Percentiles rank a stretch among this genome's conserved stretches.
Conservation (phyloP, 2,888 invertebrate genomes). For the Ichneumoninae sp. region DNA sequence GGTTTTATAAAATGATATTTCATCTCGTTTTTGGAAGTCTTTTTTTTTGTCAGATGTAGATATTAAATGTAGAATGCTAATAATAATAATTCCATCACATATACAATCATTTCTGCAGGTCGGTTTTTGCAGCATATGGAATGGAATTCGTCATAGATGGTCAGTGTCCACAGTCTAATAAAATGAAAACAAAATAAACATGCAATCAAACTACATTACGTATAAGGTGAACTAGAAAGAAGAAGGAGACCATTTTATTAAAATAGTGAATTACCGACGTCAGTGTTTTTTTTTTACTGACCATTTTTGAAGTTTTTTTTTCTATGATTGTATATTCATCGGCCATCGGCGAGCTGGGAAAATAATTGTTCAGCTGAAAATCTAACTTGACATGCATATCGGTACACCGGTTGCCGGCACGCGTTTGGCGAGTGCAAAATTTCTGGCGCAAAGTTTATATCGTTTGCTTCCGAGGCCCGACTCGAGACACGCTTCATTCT, state of each 20-base stretch:
- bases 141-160: too few relatives aligned
- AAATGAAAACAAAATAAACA: neutral
- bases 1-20: neutral
- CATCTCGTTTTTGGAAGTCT: too few relatives aligned
- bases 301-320: neutral
- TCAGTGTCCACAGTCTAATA: too few relatives aligned
- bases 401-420: neutral
- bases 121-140: too few relatives aligned
- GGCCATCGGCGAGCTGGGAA: neutral
- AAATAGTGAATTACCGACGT: too few relatives aligned
- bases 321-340: neutral
- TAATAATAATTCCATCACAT: too few relatives aligned
- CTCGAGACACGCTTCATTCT: slow-evolving; percentile 51
- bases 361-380: neutral
- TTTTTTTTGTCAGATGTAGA: too few relatives aligned
- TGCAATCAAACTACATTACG: neutral
- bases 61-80: too few relatives aligned
- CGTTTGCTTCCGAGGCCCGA: slow-evolving; percentile 21
- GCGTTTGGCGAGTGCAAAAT: neutral
- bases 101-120: too few relatives aligned
- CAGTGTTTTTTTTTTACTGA: neutral
- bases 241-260: too few relatives aligned
- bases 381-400: neutral
- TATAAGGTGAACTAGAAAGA: too few relatives aligned
- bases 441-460: neutral